Conservation (phyloP, 2,797 vertebrate genomes). For the Geotria australis region DNA sequence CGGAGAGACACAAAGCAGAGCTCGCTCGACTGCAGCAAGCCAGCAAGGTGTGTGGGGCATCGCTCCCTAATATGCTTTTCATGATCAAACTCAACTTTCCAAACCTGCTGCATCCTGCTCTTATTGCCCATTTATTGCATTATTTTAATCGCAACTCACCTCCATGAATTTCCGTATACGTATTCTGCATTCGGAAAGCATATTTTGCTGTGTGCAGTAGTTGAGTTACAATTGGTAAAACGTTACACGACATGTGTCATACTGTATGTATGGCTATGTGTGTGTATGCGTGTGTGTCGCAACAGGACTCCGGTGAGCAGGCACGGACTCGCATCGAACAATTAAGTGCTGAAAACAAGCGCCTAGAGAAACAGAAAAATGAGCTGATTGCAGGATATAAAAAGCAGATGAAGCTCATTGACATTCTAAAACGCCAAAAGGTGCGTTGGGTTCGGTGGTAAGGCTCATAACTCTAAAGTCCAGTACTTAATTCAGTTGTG, state of each 20-base stretch:
- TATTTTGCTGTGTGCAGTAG: not conserved
- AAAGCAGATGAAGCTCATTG: constrained; percentile 74
- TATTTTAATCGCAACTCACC: too few species aligned
- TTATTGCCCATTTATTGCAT: not conserved
- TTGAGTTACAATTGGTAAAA: not conserved
- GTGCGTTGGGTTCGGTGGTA: constrained; percentile 10
- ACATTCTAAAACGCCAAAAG: constrained; percentile 81
- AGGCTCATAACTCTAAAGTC: too few species aligned
- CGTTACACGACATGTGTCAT: too few species aligned
- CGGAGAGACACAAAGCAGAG: constrained; percentile 33
- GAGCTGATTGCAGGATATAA: constrained; percentile 60
- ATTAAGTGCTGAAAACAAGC: constrained; percentile 50
- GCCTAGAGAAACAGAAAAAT: constrained; percentile 58
- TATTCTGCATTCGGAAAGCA: too few species aligned
- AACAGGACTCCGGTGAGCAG: constrained; percentile 31
- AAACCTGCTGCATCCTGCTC: too few species aligned
- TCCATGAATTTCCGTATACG: too few species aligned
- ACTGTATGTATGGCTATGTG: too few species aligned
- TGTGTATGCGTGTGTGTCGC: constrained; percentile 1
- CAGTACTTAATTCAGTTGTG: too few species aligned
- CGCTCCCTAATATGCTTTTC: too few species aligned
- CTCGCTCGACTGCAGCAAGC: constrained; percentile 38
- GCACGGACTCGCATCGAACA: constrained; percentile 40
- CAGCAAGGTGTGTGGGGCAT: constrained; percentile 24
- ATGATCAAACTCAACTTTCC: too few species aligned